A percentile compares a stretch with the other conserved stretches of the same genome.
Conservation (phyloP, 1,140 invertebrate genomes). For the Nebria ingens region DNA sequence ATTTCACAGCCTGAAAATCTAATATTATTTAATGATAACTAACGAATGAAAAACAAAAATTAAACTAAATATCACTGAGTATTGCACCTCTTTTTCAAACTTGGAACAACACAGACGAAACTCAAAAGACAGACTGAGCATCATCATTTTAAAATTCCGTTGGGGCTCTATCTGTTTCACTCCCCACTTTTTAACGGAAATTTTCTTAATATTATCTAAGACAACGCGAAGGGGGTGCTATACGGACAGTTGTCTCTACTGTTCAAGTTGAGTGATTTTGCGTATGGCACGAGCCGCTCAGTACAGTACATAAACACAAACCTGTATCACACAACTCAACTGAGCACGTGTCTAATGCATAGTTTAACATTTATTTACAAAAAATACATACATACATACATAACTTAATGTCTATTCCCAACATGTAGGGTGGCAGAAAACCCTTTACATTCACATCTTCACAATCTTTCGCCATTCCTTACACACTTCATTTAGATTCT, state of each 20-base stretch:
- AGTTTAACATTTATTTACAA: no score
- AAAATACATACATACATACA: no score
- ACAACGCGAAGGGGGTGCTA: background rate
- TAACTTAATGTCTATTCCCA: no score
- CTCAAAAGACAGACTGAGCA: background rate
- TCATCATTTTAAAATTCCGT: background rate
- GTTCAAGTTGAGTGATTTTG: background rate
- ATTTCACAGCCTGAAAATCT: no score
- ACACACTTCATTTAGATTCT: no score
- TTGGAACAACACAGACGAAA: background rate
- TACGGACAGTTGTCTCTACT: background rate
- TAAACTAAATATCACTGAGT: background rate
- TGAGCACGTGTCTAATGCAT: no score
- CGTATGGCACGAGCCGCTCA: background rate
- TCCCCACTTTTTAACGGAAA: conserved; percentile 6
- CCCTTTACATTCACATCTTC: no score
- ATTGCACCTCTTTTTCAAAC: conserved; percentile 1
- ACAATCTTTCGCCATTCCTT: no score
- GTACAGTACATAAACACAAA: background rate
- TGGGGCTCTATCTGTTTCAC: background rate
- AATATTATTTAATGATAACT: no score
- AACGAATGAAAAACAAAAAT: background rate
- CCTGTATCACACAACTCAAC: background rate
- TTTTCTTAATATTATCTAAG: background rate
- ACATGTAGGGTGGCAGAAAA: no score